Conservation (phyloP, 1,140 invertebrate species). For the Leptinotarsa lineolata region DNA sequence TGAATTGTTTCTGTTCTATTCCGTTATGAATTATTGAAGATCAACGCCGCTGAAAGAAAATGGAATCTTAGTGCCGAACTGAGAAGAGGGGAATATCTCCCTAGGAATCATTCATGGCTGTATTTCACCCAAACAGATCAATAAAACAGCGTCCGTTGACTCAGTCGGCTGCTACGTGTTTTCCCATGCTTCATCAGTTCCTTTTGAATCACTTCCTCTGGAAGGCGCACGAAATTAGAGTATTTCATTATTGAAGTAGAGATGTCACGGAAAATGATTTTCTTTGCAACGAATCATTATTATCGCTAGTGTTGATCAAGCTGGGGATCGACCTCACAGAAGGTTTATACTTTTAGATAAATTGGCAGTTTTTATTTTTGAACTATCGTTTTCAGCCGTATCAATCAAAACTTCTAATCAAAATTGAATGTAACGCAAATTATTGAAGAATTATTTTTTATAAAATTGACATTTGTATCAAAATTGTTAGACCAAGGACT, state of each 20-base stretch:
- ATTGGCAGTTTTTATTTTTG: constrained; percentile 25
- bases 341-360: constrained; percentile 2
- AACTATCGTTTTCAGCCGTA: background rate
- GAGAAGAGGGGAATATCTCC: constrained; percentile 1
- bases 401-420: constrained; percentile 9
- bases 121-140: constrained; percentile 22
- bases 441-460: constrained; percentile 6
- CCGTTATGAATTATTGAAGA: background rate
- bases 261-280: background rate
- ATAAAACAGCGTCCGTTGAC: constrained; percentile 21
- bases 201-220: too few species aligned
- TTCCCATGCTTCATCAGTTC: too few species aligned
- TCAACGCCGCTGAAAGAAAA: background rate
- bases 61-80: background rate
- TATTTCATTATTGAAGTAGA: too few species aligned
- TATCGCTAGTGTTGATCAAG: background rate
- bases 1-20: background rate
- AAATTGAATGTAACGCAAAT: constrained; percentile 16
- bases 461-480: background rate
- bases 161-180: background rate
- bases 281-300: background rate
- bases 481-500: constrained; percentile 2
- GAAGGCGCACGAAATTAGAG: too few species aligned
- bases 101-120: constrained; percentile 21
- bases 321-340: constrained; percentile 15